These are phyloP conservation scores for Metalampra italica DNA, from an alignment of 2,888 invertebrate genomes.

Conservation along the genomic window DNA sequence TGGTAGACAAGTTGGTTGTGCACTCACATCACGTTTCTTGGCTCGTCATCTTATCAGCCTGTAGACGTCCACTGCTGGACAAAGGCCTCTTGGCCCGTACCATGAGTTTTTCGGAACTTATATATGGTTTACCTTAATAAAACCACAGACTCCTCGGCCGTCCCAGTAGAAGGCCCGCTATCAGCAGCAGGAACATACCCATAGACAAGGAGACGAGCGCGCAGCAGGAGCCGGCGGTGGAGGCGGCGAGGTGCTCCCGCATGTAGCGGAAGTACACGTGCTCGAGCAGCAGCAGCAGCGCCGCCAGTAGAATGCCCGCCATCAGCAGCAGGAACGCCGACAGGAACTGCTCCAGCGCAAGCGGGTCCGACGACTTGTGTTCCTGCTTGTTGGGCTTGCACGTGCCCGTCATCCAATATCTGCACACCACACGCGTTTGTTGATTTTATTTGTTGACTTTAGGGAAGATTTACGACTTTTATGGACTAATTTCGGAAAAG, in stretches of 20 bases:
- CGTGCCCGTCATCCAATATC: slow-evolving; percentile 98
- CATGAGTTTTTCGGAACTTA: too few species aligned
- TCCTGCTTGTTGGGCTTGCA: slow-evolving; percentile 95
- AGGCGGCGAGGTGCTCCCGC: slow-evolving; percentile 90
- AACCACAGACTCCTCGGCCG: too few species aligned
- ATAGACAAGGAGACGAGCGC: slow-evolving; percentile 94
- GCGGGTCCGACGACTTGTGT: slow-evolving; percentile 92
- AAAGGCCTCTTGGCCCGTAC: too few species aligned
- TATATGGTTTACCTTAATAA: too few species aligned
- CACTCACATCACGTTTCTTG: too few species aligned
- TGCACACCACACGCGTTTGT: slow-evolving; percentile 27
- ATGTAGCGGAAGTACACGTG: slow-evolving; percentile 97
- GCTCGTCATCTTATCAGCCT: too few species aligned
- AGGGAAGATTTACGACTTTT: too few species aligned
- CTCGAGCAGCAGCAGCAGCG: slow-evolving; percentile 91
- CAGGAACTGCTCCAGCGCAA: slow-evolving; percentile 96
- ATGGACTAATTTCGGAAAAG: too few species aligned
- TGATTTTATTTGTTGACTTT: background rate
- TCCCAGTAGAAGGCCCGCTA: too few species aligned
- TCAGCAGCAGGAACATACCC: slow-evolving; percentile 76
- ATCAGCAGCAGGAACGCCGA: slow-evolving; percentile 97
- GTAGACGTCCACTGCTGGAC: too few species aligned
- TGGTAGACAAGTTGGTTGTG: too few species aligned
- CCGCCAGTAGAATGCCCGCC: slow-evolving; percentile 95
- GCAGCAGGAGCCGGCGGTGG: slow-evolving; percentile 94